Percentiles rank a stretch among this genome's conserved stretches.
Conservation (phyloP, 1,140 invertebrate genomes). For the Drosophila bipectinata region DNA sequence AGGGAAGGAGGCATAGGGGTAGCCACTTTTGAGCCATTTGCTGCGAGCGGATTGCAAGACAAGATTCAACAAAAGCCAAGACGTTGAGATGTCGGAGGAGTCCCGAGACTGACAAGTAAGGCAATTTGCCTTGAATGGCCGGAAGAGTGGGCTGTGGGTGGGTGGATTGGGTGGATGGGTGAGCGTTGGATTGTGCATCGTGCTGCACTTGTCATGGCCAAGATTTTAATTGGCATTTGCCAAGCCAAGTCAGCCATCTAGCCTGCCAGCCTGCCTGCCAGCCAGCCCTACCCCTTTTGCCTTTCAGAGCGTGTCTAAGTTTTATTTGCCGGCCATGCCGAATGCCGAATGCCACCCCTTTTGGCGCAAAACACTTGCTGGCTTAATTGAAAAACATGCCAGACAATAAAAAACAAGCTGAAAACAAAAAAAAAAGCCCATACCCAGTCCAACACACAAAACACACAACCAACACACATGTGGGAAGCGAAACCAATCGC, state of each 20-base stretch:
- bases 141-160: neutral
- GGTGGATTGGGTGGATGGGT: neutral
- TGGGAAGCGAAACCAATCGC: constrained; percentile 68
- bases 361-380: constrained; percentile 2
- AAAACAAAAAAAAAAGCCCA: neutral
- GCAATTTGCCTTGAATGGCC: constrained; percentile 66
- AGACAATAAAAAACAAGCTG: constrained; percentile 20
- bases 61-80: constrained; percentile 66
- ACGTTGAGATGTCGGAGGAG: constrained; percentile 18
- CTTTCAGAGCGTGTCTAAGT: constrained; percentile 68
- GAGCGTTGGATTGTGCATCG: constrained; percentile 21
- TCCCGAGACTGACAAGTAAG: constrained; percentile 66
- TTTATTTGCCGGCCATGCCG: constrained; percentile 80
- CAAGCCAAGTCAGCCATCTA: neutral
- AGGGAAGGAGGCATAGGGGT: constrained; percentile 1
- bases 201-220: constrained; percentile 73
- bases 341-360: constrained; percentile 58
- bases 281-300: neutral
- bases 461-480: constrained; percentile 14
- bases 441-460: constrained; percentile 3
- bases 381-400: constrained; percentile 74
- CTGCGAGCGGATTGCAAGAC: constrained; percentile 68
- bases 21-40: constrained; percentile 77
- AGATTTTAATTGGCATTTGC: constrained; percentile 82
- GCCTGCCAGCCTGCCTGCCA: neutral